Base-by-base conservation (phyloP, 2,113 vertebrate species). In the Oophaga pumilio region DNA sequence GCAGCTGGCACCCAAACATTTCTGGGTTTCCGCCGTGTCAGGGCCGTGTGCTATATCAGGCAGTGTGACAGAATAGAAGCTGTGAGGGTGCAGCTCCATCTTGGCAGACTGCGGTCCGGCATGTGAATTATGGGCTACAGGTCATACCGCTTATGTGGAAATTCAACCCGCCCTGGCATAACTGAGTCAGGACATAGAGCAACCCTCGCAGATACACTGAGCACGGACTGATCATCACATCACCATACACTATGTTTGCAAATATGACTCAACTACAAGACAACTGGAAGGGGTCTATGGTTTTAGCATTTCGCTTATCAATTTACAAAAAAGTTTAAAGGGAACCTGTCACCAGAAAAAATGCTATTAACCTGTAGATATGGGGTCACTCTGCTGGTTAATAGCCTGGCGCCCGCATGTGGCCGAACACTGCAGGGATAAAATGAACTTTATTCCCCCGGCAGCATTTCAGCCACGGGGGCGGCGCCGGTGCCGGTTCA, bases 71-170 rank as follows among this genome's bases (percentile, higher is more conserved):
- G 76, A 85, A 76, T 85, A 62, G 71, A 60, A 76, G 60, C 56
- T 62, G 56, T 76, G 18, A 50, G 49, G 50, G 84, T 49, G 56
- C 56, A 85, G 71, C 84, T 74, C 33, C 62, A 60, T n/a, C 53
- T 69, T 76, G 69, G 69, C 84, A 76, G 33, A 15, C 84, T 76
- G 71, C 4, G 28, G 56, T 60, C 50, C 62, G 56, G 84, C 84
- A 62, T 76, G 84, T 76, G 56, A 62, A 85, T 49, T 76, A 85
- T 76, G 69, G 71, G 20, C 76, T 62, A 49, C 84, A 85, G 71
- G 53, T 60, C 84, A 7, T 43, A 9, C 53, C 14, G 62, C 84
- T 76, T 33, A 76, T 62, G 56, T 49, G n/a, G 84, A 76, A 76
- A 85, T 62, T 62, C 71, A 85, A 76, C 18, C 56, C 83, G n/a